Base-by-base conservation (phyloP, 2,797 vertebrate genomes). In the Hirundo rustica region DNA sequence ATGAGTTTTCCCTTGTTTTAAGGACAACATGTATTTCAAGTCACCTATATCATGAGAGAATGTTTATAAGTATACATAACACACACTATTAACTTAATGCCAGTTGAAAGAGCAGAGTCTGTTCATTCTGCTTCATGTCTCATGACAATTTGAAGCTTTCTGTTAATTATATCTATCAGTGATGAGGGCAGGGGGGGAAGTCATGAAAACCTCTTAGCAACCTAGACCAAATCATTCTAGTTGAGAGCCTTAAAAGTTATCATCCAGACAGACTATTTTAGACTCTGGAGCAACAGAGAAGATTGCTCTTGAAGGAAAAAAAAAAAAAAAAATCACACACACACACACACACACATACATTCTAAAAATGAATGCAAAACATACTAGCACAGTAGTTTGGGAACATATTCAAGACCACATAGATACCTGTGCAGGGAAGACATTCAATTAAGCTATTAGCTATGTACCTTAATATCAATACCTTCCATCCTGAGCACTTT, bases 31-130 rank as follows among this genome's bases (percentile, higher is more conserved):
- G 40, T 81, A 77, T 93, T 95, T 94, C 53, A 79, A 90, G 67
- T 45, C 72, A 93, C 57, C 34, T 67, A 12, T 34, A 22, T 81
- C 65, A 72, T 58, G 38, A 91, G 61, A 91, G 54, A 74, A 77
- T 85, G 66, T 92, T 94, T 95, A 73, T 92, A 92, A 89, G 83
- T 85, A 89, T 68, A 95, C 89, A 93, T 85, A 96, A 81, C 61
- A 55, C 57, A 89, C 10, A n/a, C 30, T 80, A 67, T 82, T 86
- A 95, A 88, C 70, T 94, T 95, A 91, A 95, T 93, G 64, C 44
- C 42, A 75, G 58, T 88, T 94, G 88, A 96, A 96, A 95, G 75
- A 60, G 54, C 79, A 95, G 75, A 53, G 38, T 19, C 55, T 88
- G 85, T 80, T 95, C 91, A 88, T 92, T 92, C 89, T 95, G 92